A percentile compares a stretch with the other conserved stretches of the same genome.
phyloP scores from a whole-genome alignment of 2,797 vertebrate species.

The Myotis findleyi region DNA sequence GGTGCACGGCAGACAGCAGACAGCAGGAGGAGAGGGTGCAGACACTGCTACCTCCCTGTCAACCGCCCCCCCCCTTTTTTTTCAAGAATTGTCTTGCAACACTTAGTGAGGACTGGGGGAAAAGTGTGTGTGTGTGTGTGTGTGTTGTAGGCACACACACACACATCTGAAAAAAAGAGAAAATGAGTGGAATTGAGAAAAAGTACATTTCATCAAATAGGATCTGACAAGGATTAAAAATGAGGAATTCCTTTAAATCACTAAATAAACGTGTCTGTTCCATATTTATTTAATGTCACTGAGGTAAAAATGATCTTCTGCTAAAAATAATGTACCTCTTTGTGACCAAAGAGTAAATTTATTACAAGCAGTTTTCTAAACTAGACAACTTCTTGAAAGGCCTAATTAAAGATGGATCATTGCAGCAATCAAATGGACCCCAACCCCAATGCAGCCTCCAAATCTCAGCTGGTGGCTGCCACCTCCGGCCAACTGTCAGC shows the following conservation, averaged over 20 bases:
- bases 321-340: background rate
- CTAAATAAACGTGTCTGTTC: background rate
- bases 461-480: constrained; percentile 21
- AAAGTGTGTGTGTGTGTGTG: background rate
- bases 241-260: background rate
- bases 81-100: background rate
- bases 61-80: background rate
- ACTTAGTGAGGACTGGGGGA: background rate
- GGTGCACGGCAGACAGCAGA: background rate
- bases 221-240: background rate
- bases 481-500: background rate
- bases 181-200: background rate
- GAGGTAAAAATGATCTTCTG: constrained; percentile 9
- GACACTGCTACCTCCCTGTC: background rate
- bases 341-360: background rate
- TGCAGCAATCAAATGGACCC: background rate
- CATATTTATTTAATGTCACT: background rate
- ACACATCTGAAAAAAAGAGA: background rate
- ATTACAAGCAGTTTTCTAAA: background rate
- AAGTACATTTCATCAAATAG: background rate
- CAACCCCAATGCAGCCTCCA: background rate
- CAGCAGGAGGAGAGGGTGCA: background rate
- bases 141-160: background rate
- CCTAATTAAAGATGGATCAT: background rate
- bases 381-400: background rate